Evolutionary conservation across 2,888 invertebrate species (phyloP), one percentile per base, ranked within the genome.

Genomic region (Pelosia muscerda): DNA sequence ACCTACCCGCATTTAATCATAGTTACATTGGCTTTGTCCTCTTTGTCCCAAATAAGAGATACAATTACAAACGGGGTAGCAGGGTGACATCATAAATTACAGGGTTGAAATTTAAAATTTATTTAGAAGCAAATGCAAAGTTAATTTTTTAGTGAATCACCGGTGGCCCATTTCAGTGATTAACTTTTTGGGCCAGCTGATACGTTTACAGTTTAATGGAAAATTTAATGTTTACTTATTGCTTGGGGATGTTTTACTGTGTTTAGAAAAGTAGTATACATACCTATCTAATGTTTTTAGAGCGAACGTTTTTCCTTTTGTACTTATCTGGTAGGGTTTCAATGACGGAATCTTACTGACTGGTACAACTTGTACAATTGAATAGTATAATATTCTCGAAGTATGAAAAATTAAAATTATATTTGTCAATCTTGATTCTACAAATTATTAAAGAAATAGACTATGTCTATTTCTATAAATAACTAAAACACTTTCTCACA

Each of bases 131-230:
- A 90, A 88, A 90, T 90, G 90, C 84, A 85, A 85, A 84, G 86
- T 86, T 86, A 87, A 88, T 91, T 92, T 90, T 90, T 88, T 89
- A 89, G 88, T 84, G 85, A 86, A 86, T 86, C 90, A 87, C 88
- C 86, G 78, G 87, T 88, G 89, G 83, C 86, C 87, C 86, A 89
- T 90, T 90, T 87, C 73, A 77, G 81, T 86, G 86, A 87, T 86
- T 86, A 86, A 84, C 81, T 86, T 84, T 75, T 76, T 74, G 77
- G 63, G 64, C 66, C 78, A 79, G 76, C 79, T 81, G 77, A 81
- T 79, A 71, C 71, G 71, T 79, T 79, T 72, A 74, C 79, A 72
- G 69, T 79, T 80, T 81, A 81, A 80, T 80, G 82, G 80, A 75
- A 81, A 80, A 75, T 71, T 77, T 81, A 79, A 81, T 79, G 71